Evolutionary conservation across 2,797 vertebrate species (phyloP).

Genomic region (Amblyraja radiata): DNA sequence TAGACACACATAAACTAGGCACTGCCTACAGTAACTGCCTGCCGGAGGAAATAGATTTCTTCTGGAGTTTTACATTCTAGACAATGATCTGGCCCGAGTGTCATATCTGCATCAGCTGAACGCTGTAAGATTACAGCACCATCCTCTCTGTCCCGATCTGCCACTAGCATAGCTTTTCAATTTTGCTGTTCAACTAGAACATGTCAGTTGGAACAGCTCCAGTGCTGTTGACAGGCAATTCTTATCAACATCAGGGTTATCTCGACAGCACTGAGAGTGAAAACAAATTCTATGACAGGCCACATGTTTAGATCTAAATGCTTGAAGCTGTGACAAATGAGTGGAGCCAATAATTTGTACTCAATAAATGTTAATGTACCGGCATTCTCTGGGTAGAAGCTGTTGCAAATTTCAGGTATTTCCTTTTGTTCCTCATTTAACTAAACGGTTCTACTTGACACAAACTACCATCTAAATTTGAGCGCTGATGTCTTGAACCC

Average conservation of each 20-base stretch:
- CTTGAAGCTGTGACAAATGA: background rate
- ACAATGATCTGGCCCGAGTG: background rate
- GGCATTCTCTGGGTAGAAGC: background rate
- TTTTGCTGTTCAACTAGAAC: constrained; percentile 51
- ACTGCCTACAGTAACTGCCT: background rate
- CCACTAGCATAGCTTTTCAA: constrained; percentile 41
- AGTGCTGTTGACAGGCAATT: constrained; percentile 55
- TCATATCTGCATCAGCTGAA: constrained; percentile 30
- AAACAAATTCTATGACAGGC: constrained; percentile 51
- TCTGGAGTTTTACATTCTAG: background rate
- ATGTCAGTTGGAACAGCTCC: constrained; percentile 55
- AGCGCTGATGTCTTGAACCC: background rate
- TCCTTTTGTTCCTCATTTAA: background rate
- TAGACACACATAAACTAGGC: background rate
- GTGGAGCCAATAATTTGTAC: background rate
- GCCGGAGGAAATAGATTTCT: background rate
- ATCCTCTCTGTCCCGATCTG: constrained; percentile 2
- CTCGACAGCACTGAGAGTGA: constrained; percentile 50
- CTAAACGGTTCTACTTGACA: background rate
- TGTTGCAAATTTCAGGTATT: background rate
- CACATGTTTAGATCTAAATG: constrained; percentile 29
- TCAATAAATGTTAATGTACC: background rate
- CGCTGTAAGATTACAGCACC: constrained; percentile 19
- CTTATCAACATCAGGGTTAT: constrained; percentile 53
- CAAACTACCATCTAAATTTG: background rate